Evolutionary conservation across 2,113 vertebrate species (phyloP).

Genomic region (Scomber colias): DNA sequence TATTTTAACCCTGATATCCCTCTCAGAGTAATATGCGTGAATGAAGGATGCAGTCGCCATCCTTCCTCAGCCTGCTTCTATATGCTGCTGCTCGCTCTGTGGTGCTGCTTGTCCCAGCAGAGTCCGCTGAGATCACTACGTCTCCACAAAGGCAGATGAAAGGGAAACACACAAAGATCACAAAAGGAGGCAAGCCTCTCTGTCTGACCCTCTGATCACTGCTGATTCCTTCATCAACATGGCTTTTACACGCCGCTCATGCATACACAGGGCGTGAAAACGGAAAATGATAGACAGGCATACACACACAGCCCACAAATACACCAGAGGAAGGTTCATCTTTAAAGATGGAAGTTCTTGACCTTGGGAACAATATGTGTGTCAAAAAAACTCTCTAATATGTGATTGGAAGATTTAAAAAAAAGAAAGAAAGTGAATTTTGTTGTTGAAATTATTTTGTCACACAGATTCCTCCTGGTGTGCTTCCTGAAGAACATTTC

Average conservation of each 20-base stretch:
- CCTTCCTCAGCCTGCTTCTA: constrained; percentile 47
- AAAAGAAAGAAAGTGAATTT: too few relatives aligned
- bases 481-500: constrained; percentile 1
- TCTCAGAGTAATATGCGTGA: constrained; percentile 18
- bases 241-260: constrained; percentile 32
- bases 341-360: background rate
- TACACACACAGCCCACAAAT: constrained; percentile 11
- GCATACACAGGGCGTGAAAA: constrained; percentile 20
- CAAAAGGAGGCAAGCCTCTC: constrained; percentile 60
- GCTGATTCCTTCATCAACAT: constrained; percentile 63
- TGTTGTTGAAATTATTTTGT: background rate
- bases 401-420: too few relatives aligned
- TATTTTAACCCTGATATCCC: constrained; percentile 22
- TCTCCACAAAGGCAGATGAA: constrained; percentile 66
- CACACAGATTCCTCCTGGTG: constrained; percentile 6
- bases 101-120: constrained; percentile 55
- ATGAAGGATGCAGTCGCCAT: constrained; percentile 43
- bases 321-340: background rate
- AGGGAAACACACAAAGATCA: constrained; percentile 68
- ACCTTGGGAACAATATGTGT: constrained; percentile 15
- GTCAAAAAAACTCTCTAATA: constrained; percentile 10
- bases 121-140: constrained; percentile 50
- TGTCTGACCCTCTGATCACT: constrained; percentile 64
- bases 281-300: constrained; percentile 28
- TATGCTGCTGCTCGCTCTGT: constrained; percentile 64